Percentiles rank a stretch among this genome's conserved stretches.
Conservation (phyloP, 2,113 vertebrate species). For the Acanthochromis polyacanthus region DNA sequence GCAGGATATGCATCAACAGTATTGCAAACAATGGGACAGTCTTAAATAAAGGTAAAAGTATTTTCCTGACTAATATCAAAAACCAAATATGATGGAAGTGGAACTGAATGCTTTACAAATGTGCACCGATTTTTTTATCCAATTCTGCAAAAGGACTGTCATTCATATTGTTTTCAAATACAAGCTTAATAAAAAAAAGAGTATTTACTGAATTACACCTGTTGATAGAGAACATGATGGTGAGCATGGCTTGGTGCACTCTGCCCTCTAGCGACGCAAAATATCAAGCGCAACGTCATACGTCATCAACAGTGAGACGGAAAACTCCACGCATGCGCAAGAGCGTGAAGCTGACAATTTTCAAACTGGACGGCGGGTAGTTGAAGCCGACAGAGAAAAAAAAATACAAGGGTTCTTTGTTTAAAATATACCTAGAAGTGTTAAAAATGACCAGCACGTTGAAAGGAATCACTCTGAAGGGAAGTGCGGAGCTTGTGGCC, state of each 20-base stretch:
- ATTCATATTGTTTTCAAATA: too few species aligned
- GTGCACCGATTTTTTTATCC: too few species aligned
- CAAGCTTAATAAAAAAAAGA: too few species aligned
- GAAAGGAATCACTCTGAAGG: slow-evolving; percentile 91
- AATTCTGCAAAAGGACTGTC: too few species aligned
- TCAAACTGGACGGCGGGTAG: slow-evolving; percentile 82
- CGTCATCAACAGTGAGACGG: slow-evolving; percentile 57
- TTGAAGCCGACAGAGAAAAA: not conserved
- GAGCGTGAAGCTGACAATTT: slow-evolving; percentile 26
- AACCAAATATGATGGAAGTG: too few species aligned
- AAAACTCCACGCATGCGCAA: slow-evolving; percentile 55
- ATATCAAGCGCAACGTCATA: rapidly evolving
- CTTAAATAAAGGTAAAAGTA: too few species aligned
- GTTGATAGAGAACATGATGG: too few species aligned
- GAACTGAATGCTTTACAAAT: too few species aligned
- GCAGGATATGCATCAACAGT: too few species aligned
- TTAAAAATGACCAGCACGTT: slow-evolving; percentile 82
- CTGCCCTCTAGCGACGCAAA: slow-evolving; percentile 45
- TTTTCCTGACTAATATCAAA: too few species aligned
- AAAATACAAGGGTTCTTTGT: not conserved
- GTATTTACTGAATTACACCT: too few species aligned
- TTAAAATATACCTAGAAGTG: not conserved
- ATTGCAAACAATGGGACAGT: too few species aligned
- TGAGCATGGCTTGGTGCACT: not conserved
- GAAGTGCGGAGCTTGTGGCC: slow-evolving; percentile 92